Base-by-base conservation (phyloP, 1,140 invertebrate species). In the Drosophila nebulosa region DNA sequence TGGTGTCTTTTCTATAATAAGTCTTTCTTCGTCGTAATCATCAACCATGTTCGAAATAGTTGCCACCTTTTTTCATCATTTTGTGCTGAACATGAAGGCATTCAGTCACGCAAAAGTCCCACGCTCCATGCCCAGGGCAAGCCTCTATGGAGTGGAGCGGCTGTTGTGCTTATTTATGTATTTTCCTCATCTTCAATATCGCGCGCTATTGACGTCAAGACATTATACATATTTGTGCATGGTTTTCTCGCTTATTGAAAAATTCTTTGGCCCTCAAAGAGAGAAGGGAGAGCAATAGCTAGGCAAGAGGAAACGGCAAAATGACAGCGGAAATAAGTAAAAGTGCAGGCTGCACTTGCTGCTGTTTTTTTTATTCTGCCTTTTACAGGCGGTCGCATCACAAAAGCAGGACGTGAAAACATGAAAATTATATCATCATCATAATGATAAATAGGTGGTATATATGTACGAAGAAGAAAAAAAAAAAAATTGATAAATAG, bases 141-240 rank as follows among this genome's bases (percentile, higher is more conserved):
- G n/a, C 3, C 14, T 16, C 39, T 16, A 16, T 42, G 39, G 39
- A 9, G 16, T 1, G 7, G 7, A n/a, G 18, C 16, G 9, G 12
- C 57, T 70, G 36, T 30, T 30, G 27, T 30, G 27, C 56, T 81
- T 83, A 81, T 81, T 83, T 83, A 81, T 81, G 78, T 83, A 80
- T 85, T 81, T 74, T n/a, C 61, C 39, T 21, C 39, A 21, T 46
- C 7, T 21, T 65, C 58, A 64, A 79, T 73, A 64, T 50, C 10
- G n/a, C 50, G 52, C 9, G 58, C 22, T 52, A 27, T 24, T 51
- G 46, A 56, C 39, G 39, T 46, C 39, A 46, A 46, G 39, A 21
- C 16, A 46, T 46, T 46, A 46, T 69, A 63, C 70, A 75, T 74
- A 68, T 66, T 75, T 75, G 58, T 50, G 71, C 64, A 64, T 58